Conservation (phyloP, 2,888 invertebrate species). For the Ochlodes sylvanus region DNA sequence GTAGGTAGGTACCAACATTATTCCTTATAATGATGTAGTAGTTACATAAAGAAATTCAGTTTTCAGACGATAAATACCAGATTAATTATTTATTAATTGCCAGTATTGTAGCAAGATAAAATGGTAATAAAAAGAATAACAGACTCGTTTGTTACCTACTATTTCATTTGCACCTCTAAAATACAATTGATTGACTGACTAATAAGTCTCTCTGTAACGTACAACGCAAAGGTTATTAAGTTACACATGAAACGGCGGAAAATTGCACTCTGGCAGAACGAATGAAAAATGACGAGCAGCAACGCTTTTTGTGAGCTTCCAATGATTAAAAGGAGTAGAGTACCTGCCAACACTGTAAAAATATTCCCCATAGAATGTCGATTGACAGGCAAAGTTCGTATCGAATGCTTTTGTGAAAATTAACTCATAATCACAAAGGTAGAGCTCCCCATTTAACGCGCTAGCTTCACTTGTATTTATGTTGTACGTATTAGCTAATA, state of each 20-base stretch:
- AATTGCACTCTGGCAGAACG: conserved; percentile 9
- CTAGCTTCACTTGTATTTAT: too few species aligned
- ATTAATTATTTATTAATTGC: too few species aligned
- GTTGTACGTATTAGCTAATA: too few species aligned
- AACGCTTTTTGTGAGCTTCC: conserved; percentile 7
- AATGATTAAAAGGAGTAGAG: conserved; percentile 13
- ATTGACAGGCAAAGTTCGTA: background rate
- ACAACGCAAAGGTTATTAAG: conserved; percentile 9
- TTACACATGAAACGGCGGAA: conserved; percentile 2
- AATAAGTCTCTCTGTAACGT: background rate
- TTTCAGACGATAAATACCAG: too few species aligned
- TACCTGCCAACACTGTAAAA: background rate
- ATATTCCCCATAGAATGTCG: background rate
- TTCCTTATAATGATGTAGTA: too few species aligned
- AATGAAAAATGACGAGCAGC: conserved; percentile 10
- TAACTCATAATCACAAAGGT: background rate
- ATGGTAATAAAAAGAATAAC: too few species aligned
- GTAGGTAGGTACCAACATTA: too few species aligned
- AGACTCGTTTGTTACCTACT: too few species aligned
- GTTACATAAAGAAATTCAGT: too few species aligned
- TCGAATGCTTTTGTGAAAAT: background rate
- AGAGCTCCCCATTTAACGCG: too few species aligned
- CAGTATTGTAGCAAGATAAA: too few species aligned
- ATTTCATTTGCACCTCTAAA: too few species aligned
- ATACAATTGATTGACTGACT: background rate